These are phyloP conservation scores for Prorops nasuta DNA, from an alignment of 1,140 invertebrate genomes.

Conservation along the genomic window DNA sequence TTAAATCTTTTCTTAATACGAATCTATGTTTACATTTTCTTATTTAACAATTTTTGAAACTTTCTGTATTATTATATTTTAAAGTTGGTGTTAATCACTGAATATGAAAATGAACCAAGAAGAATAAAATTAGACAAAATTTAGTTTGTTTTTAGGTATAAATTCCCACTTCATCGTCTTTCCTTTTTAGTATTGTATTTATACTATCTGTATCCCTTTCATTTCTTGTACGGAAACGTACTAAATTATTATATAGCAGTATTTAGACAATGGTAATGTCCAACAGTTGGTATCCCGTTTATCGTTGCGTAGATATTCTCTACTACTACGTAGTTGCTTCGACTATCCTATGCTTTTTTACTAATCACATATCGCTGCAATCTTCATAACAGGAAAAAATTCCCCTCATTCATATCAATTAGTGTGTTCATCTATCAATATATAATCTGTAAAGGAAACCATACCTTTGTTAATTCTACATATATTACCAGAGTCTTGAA, in stretches of 20 bases:
- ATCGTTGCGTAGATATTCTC: conserved; percentile 37
- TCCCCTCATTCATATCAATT: conserved; percentile 7
- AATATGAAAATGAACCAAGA: no score
- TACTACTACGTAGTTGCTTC: conserved; percentile 45
- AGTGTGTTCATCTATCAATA: no score
- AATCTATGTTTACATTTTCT: no score
- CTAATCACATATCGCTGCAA: conserved; percentile 16
- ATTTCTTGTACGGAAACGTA: conserved; percentile 23
- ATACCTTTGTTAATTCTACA: no score
- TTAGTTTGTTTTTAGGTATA: no score
- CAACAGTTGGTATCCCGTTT: conserved; percentile 52
- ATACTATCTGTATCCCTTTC: background rate
- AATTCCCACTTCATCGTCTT: background rate
- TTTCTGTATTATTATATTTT: no score
- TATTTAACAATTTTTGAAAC: no score
- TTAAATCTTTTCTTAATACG: no score
- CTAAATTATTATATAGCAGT: conserved; percentile 42
- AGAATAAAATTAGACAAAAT: no score
- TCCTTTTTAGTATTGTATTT: background rate
- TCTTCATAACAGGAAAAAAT: background rate
- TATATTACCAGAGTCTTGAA: no score
- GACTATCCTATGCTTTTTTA: conserved; percentile 35
- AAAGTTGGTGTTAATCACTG: no score
- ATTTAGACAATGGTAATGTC: conserved; percentile 58
- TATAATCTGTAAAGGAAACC: no score